These are phyloP conservation scores for Percopsis omiscomaycus DNA, from an alignment of 2,797 vertebrate genomes.

Conservation along the genomic window DNA sequence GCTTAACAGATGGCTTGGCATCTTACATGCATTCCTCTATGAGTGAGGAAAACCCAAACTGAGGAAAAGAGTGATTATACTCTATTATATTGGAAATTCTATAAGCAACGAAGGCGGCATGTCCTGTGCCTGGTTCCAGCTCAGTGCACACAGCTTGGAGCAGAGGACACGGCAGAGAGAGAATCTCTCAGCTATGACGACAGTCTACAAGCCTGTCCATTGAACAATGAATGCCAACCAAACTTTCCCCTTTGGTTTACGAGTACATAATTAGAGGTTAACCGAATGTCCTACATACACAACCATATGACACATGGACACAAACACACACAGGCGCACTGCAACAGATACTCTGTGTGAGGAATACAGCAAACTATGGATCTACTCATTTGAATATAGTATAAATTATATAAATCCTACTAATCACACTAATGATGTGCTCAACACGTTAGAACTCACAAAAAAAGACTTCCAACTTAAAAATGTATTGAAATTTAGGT, in stretches of 20 bases:
- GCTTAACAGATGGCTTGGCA: slow-evolving; percentile 25
- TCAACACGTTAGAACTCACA: too few species aligned
- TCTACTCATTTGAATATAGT: too few species aligned
- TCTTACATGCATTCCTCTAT: slow-evolving; percentile 28
- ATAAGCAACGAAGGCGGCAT: slow-evolving; percentile 12
- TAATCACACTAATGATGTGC: too few species aligned
- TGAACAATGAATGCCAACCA: neutral
- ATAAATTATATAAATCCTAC: too few species aligned
- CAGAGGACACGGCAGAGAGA: slow-evolving; percentile 6
- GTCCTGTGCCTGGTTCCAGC: slow-evolving; percentile 14
- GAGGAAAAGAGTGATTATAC: slow-evolving; percentile 31
- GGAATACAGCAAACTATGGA: too few species aligned
- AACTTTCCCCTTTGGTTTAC: too few species aligned
- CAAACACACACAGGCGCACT: neutral
- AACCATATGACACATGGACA: neutral
- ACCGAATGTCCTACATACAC: neutral
- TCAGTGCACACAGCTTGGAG: neutral
- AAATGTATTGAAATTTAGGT: too few species aligned
- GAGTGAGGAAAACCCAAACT: slow-evolving; percentile 16
- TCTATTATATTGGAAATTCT: slow-evolving; percentile 2
- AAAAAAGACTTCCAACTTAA: too few species aligned
- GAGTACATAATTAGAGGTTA: too few species aligned
- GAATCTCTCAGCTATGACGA: neutral
- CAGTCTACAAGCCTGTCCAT: neutral
- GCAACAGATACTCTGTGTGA: too few species aligned